These are phyloP conservation scores for Molorchus minor DNA, from an alignment of 2,888 invertebrate genomes.

Conservation along the genomic window DNA sequence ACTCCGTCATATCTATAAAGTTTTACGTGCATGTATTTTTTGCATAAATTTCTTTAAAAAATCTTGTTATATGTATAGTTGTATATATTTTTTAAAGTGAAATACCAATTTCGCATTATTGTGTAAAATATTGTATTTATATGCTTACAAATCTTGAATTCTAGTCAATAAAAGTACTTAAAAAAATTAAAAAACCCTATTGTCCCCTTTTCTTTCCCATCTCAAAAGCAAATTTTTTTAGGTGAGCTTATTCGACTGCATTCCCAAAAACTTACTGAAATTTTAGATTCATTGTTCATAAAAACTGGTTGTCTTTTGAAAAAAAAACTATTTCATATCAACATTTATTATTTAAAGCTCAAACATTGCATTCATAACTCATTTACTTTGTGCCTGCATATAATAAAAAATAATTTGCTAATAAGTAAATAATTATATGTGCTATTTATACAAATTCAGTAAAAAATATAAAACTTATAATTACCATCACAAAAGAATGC, in stretches of 20 bases:
- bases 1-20: neutral
- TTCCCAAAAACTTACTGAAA: too few relatives aligned
- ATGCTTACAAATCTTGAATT: conserved; percentile 28
- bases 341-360: conserved; percentile 42
- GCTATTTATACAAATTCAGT: too few relatives aligned
- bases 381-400: conserved; percentile 25
- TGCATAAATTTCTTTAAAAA: conserved; percentile 7
- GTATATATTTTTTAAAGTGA: conserved; percentile 23
- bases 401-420: conserved; percentile 18
- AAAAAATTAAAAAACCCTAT: neutral
- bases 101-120: conserved; percentile 12
- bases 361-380: conserved; percentile 33
- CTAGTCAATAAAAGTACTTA: conserved; percentile 31
- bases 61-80: conserved; percentile 19
- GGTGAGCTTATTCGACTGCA: too few relatives aligned
- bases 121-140: conserved; percentile 28
- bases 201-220: neutral
- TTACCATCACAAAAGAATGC: too few relatives aligned
- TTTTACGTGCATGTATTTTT: conserved; percentile 19
- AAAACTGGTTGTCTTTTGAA: neutral
- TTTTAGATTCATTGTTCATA: too few relatives aligned
- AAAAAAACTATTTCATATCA: conserved; percentile 21
- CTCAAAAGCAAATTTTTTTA: neutral
- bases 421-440: too few relatives aligned
- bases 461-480: too few relatives aligned